These are phyloP conservation scores for Chrysoperla carnea DNA, from an alignment of 1,140 invertebrate genomes.

Conservation along the genomic window DNA sequence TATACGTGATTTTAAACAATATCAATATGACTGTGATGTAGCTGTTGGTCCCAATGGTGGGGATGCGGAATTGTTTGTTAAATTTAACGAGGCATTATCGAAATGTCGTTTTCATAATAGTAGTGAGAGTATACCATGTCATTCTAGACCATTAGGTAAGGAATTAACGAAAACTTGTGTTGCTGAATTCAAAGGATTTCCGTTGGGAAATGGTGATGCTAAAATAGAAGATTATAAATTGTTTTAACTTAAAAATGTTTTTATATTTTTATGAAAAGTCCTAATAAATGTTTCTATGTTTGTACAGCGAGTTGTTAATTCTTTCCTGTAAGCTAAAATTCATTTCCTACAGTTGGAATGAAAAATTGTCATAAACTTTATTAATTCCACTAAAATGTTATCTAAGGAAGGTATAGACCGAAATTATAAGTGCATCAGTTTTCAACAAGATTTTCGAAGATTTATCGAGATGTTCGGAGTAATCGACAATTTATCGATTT, in stretches of 20 bases:
- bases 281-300: background rate
- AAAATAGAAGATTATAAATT: constrained; percentile 8
- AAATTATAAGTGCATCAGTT: too few species aligned
- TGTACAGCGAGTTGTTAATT: too few species aligned
- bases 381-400: too few species aligned
- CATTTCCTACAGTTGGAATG: too few species aligned
- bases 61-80: constrained; percentile 40
- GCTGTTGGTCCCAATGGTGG: constrained; percentile 53
- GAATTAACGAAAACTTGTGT: constrained; percentile 35
- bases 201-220: constrained; percentile 11
- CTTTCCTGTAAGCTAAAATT: too few species aligned
- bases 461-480: too few species aligned
- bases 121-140: constrained; percentile 20
- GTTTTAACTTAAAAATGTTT: constrained; percentile 1
- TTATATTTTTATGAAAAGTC: background rate
- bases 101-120: constrained; percentile 27
- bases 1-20: constrained; percentile 34
- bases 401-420: too few species aligned
- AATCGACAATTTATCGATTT: too few species aligned
- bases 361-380: too few species aligned
- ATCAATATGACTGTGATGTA: constrained; percentile 41
- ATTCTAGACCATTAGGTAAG: constrained; percentile 20
- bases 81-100: constrained; percentile 38
- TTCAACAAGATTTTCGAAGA: too few species aligned
- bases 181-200: constrained; percentile 21